phyloP scores from a whole-genome alignment of 2,797 vertebrate genomes.

The Garrulus glandarius region DNA sequence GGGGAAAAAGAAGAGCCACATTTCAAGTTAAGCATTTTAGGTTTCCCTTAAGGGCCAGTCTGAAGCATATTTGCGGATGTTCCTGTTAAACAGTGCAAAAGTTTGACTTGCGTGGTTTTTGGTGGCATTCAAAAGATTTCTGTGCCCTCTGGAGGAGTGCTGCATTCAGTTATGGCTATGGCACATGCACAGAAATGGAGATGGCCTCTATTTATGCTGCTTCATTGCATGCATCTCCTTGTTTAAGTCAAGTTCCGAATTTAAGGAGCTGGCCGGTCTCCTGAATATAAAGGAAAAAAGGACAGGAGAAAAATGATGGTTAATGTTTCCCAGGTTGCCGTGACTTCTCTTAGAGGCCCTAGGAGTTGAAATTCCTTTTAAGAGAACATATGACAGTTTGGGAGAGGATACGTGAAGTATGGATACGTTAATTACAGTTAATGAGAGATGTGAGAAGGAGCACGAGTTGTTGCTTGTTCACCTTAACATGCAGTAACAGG shows the following conservation, averaged over 20 bases:
- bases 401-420: background rate
- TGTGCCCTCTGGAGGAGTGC: background rate
- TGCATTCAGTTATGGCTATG: background rate
- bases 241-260: background rate
- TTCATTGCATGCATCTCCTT: background rate
- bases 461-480: background rate
- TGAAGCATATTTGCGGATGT: background rate
- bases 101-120: background rate
- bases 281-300: background rate
- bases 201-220: background rate
- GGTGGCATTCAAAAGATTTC: background rate
- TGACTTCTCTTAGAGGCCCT: background rate
- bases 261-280: background rate
- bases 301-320: background rate
- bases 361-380: background rate
- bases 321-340: background rate
- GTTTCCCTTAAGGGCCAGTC: background rate
- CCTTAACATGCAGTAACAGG: background rate
- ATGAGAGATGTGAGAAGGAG: background rate
- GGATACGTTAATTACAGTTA: background rate
- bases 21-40: background rate
- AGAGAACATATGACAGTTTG: background rate
- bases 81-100: background rate
- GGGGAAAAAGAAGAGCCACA: background rate
- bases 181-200: background rate